Percentiles rank a stretch among this genome's conserved stretches.
Evolutionary conservation across 2,797 vertebrate genomes (phyloP).

Genomic region (Sternarchorhynchus goeldii): DNA sequence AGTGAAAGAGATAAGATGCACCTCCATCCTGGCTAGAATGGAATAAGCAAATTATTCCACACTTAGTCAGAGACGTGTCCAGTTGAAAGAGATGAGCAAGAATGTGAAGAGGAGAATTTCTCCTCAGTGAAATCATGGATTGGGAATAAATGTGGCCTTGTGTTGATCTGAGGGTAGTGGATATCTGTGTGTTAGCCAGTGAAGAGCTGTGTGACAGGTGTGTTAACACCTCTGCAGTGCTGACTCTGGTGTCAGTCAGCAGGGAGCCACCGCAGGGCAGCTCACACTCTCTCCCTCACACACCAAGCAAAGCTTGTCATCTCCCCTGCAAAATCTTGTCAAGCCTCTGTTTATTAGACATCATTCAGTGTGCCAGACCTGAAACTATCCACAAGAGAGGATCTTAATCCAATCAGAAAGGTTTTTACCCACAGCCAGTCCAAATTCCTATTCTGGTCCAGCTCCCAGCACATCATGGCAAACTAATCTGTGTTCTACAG

Average conservation of each 20-base stretch:
- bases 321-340: not conserved
- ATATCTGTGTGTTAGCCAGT: not conserved
- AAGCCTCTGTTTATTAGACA: constrained; percentile 25
- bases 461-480: not conserved
- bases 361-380: not conserved
- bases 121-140: not conserved
- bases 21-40: not conserved
- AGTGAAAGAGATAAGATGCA: not conserved
- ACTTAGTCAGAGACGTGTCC: not conserved
- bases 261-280: not conserved
- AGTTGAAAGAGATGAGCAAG: constrained; percentile 1
- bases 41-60: not conserved
- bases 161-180: no score
- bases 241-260: constrained; percentile 13
- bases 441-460: not conserved
- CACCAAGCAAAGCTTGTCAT: constrained; percentile 18
- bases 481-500: not conserved
- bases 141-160: not conserved
- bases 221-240: constrained; percentile 2
- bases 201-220: constrained; percentile 2
- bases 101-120: not conserved
- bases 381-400: not conserved
- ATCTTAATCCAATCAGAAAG: not conserved
- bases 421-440: no score
- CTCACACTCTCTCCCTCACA: not conserved